Base-by-base conservation (phyloP, 2,888 invertebrate species). In the Pomacea canaliculata region DNA sequence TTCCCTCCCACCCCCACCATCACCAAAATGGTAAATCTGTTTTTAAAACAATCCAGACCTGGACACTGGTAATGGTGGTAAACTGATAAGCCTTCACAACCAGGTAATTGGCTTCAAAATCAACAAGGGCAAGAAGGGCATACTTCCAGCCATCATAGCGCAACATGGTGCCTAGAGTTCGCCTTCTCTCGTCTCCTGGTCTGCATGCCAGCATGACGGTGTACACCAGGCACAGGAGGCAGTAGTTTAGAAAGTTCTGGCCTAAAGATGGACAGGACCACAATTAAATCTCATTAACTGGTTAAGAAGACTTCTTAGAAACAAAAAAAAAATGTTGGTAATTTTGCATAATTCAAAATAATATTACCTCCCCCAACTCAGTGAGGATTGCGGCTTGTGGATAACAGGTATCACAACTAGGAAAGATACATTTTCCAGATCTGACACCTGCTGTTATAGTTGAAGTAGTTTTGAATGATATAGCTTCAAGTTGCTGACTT, bases 31-130 rank as follows among this genome's bases (percentile, higher is more conserved):
- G 16, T 56, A 56, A 13, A 16, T 56, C 16, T 16, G 1, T 10
- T 56, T 56, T 56, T 7, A 56, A 56, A 56, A 10, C 51, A 56
- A 19, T 13, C 7, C 65, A 71, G 86, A 94, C 94, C 93, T 94
- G 94, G 82, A 94, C 93, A 87, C 94, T 94, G 68, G 94, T 94
- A 76, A 95, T 92, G 79, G 94, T 94, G 16, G 95, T 95, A 88
- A 93, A 94, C 85, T 93, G 93, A 91, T 96, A 96, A 0, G 96
- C 95, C 89, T 94, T 93, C 23, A 96, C 95, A 79, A 96, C 93
- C 79, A 96, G 92, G 90, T 94, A 96, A 88, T 95, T 95, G 10
- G 96, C 96, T 91, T 96, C 95, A n/a, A 96, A 96, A 88, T 96
- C 96, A 79, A 96, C 93, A 71, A 94, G 91, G 56, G 96, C 95